phyloP scores from a whole-genome alignment of 1,140 invertebrate species.

The Ylistrum balloti region DNA sequence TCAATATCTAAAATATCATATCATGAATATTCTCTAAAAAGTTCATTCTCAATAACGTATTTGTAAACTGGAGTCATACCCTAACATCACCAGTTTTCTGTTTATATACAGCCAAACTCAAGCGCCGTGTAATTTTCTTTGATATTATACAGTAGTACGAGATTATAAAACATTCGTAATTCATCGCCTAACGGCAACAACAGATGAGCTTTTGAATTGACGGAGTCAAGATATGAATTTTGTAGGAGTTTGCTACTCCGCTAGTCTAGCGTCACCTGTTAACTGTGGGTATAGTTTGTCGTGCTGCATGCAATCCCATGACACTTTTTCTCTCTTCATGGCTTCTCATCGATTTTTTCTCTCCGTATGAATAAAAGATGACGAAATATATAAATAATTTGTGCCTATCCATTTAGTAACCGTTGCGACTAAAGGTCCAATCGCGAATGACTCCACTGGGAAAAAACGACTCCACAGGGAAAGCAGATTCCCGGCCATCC shows the following conservation, averaged over 20 bases:
- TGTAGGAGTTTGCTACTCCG: background rate
- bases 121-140: background rate
- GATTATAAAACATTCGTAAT: slow-evolving; percentile 9
- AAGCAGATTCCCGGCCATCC: slow-evolving; percentile 20
- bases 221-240: slow-evolving; percentile 27
- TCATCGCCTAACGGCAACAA: background rate
- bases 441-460: slow-evolving; percentile 36
- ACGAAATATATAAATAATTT: slow-evolving; percentile 48
- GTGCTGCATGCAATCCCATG: background rate
- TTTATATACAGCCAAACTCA: background rate
- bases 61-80: no score
- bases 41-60: no score
- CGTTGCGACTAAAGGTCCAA: slow-evolving; percentile 33
- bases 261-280: slow-evolving; percentile 14
- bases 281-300: background rate
- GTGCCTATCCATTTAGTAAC: slow-evolving; percentile 46
- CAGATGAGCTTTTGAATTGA: slow-evolving; percentile 34
- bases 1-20: no score
- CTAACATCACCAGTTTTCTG: background rate
- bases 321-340: background rate
- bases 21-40: no score
- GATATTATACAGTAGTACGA: background rate
- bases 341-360: slow-evolving; percentile 33
- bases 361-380: slow-evolving; percentile 49
- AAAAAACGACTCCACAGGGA: background rate